Evolutionary conservation across 1,140 invertebrate genomes (phyloP).

Genomic region (Philopotamus ludificatus): DNA sequence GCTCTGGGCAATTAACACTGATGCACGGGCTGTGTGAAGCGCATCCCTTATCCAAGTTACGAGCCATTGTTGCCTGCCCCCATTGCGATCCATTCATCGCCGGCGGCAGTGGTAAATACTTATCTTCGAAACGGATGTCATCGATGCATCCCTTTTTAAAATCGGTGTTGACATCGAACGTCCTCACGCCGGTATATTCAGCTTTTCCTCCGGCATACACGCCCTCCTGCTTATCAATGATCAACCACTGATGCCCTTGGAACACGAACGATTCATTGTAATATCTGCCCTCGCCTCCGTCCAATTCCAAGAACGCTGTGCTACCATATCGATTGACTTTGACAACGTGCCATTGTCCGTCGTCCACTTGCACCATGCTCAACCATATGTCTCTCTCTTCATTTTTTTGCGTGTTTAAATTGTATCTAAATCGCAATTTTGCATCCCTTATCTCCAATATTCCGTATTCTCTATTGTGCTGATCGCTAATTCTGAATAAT

Average conservation of each 20-base stretch:
- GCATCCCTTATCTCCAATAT: slow-evolving; percentile 65
- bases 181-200: slow-evolving; percentile 62
- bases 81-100: slow-evolving; percentile 66
- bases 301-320: slow-evolving; percentile 64
- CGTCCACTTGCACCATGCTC: slow-evolving; percentile 61
- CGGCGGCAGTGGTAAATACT: slow-evolving; percentile 62
- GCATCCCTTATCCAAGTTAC: slow-evolving; percentile 57
- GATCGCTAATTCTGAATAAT: slow-evolving; percentile 62
- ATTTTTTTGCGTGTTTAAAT: slow-evolving; percentile 62
- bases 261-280: slow-evolving; percentile 67
- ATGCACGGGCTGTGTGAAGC: slow-evolving; percentile 64
- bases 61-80: slow-evolving; percentile 59
- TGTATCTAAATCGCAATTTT: slow-evolving; percentile 61
- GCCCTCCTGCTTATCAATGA: slow-evolving; percentile 65
- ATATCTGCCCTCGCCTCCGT: slow-evolving; percentile 69
- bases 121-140: slow-evolving; percentile 59
- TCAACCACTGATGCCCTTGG: slow-evolving; percentile 62
- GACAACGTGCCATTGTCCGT: slow-evolving; percentile 73
- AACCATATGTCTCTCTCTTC: slow-evolving; percentile 61
- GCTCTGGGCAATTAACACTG: slow-evolving; percentile 59
- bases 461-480: slow-evolving; percentile 66
- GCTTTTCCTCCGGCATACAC: slow-evolving; percentile 68
- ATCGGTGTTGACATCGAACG: slow-evolving; percentile 64
- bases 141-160: slow-evolving; percentile 58
- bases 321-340: slow-evolving; percentile 63